phyloP scores from a whole-genome alignment of 2,888 invertebrate genomes.

The Temnothorax unifasciatus region DNA sequence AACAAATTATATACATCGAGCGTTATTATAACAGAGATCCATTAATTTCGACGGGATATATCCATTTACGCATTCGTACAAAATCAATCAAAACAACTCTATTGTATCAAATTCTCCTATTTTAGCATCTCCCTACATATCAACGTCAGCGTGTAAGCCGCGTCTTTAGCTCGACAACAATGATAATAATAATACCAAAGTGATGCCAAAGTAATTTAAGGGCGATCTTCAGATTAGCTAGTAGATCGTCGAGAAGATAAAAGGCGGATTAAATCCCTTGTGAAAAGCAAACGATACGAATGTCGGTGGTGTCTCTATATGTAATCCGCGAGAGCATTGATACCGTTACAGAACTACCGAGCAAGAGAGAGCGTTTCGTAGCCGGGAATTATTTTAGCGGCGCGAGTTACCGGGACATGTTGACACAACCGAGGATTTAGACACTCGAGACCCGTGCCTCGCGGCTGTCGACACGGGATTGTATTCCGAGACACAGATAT shows the following conservation, averaged over 20 bases:
- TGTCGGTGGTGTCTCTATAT: constrained; percentile 16
- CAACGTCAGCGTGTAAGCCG: constrained; percentile 2
- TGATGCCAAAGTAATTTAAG: constrained; percentile 19
- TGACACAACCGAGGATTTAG: constrained; percentile 73
- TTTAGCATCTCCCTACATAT: not conserved
- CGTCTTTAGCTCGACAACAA: not conserved
- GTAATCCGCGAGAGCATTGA: constrained; percentile 43
- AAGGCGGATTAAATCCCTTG: constrained; percentile 21
- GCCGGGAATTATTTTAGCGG: constrained; percentile 68
- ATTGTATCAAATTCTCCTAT: not conserved
- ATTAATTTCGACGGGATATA: constrained; percentile 36
- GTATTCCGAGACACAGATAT: constrained; percentile 50
- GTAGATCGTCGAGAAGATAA: constrained; percentile 29
- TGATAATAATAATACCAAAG: constrained; percentile 19
- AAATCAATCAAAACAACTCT: constrained; percentile 17
- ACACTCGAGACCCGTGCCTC: constrained; percentile 65
- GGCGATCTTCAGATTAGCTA: constrained; percentile 21
- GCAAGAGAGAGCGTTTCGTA: constrained; percentile 17
- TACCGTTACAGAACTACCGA: constrained; percentile 19
- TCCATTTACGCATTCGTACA: constrained; percentile 15
- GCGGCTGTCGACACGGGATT: constrained; percentile 66
- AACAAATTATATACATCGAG: not conserved
- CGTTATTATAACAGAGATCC: not conserved
- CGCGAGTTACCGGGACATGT: constrained; percentile 51
- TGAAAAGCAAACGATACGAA: constrained; percentile 21